Base-by-base conservation (phyloP, 2,797 vertebrate species). In the Rhodeus uyekii region DNA sequence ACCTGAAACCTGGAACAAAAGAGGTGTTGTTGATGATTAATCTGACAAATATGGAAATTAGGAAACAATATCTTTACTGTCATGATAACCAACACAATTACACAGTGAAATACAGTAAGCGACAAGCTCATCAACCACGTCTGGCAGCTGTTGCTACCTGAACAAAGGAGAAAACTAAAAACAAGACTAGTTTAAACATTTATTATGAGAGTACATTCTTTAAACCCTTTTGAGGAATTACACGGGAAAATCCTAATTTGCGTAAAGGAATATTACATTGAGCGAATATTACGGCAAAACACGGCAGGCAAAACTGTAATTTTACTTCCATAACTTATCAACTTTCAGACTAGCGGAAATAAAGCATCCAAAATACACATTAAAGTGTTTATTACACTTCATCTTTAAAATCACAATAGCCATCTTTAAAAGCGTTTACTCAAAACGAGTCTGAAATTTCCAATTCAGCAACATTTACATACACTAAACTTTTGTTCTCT, bases 1-100 rank as follows among this genome's bases (percentile, higher is more conserved):
- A 93, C 94, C 94, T 93, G 84, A 89, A 88, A 88, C 93, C 95
- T 95, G 91, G 19, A 87, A 90, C 79, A 89, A 42, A 83, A 87
- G n/a, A 88, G 38, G 78, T 27, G 38, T 13, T 14, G 4, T 3
- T 44, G 73, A 53, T 60, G 24, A 71, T 34, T 34, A 81, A 53
- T 50, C 18, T 1, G 3, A 63, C 42, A 65, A 53, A 65, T 39
- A 39, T n/a, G 60, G 12, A 65, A 64, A 38, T 48, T 44, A 8
- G 3, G 63, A 74, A 34, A 39, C 10, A 29, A 22, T 2, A 55
- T 53, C 0, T 44, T 44, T 63, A 76, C 22, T 12, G 9, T 19
- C 19, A 72, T 5, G 13, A 38, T 6, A 19, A 74, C 8, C 14
- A 19, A 58, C 34, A 58, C 34, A 58, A 38, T 58, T 74, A 27